Percentiles rank a stretch among this genome's conserved stretches.
Evolutionary conservation across 2,797 vertebrate species (phyloP).

Genomic region (Tolypeutes matacus): DNA sequence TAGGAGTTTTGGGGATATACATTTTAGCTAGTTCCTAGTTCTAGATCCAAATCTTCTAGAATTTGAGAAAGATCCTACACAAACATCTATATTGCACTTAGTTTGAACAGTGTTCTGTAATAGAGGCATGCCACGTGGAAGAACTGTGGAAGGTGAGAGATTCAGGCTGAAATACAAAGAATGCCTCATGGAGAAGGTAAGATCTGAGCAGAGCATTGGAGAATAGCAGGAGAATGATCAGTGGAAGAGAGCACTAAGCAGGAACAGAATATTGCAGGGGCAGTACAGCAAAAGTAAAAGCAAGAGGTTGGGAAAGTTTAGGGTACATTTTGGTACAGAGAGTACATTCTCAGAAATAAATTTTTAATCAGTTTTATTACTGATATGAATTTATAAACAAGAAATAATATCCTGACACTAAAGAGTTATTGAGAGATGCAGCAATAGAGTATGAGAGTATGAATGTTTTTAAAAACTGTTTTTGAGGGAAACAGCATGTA

Average conservation of each 20-base stretch:
- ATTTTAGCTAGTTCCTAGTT: background rate
- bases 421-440: background rate
- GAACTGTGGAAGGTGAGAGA: background rate
- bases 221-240: background rate
- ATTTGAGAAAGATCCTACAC: background rate
- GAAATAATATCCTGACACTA: background rate
- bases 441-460: background rate
- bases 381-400: background rate
- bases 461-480: slow-evolving; percentile 6
- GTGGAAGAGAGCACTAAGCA: background rate
- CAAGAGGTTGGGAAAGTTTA: background rate
- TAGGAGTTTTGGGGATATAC: background rate
- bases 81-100: background rate
- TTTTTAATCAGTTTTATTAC: background rate
- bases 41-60: background rate
- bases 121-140: background rate
- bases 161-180: background rate
- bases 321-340: background rate
- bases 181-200: background rate
- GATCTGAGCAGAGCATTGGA: background rate
- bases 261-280: background rate
- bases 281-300: background rate
- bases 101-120: background rate
- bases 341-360: background rate
- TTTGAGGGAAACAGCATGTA: background rate